Conservation (phyloP, 2,113 vertebrate genomes). For the Hydropotes inermis region DNA sequence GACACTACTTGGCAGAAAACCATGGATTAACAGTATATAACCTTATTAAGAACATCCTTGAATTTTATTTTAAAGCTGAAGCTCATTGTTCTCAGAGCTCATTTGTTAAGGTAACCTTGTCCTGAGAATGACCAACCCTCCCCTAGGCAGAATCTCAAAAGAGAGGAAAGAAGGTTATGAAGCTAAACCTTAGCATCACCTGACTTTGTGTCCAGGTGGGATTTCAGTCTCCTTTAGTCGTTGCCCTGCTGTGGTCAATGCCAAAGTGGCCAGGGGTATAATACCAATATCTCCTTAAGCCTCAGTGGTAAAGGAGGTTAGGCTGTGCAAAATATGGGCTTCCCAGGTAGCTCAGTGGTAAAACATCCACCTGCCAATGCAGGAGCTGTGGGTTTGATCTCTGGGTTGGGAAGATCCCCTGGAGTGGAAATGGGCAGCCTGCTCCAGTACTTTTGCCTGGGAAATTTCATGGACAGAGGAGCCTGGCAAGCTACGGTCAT, state of each 20-base stretch:
- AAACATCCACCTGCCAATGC: not conserved
- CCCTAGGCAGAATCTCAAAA: not conserved
- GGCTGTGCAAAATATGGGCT: not conserved
- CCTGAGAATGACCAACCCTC: not conserved
- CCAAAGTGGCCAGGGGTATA: not conserved
- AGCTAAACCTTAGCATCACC: not conserved
- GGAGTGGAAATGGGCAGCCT: not conserved
- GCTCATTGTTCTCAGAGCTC: not conserved
- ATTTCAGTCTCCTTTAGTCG: not conserved
- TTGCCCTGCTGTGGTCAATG: not conserved
- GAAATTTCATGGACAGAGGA: not conserved
- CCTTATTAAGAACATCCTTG: constrained; percentile 24
- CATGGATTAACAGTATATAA: not conserved
- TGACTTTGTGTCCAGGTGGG: not conserved
- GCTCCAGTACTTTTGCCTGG: not conserved
- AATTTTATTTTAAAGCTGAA: constrained; percentile 34
- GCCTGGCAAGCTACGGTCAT: not conserved
- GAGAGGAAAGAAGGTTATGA: not conserved
- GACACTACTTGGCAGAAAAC: not conserved
- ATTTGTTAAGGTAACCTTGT: not conserved
- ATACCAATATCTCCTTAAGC: not conserved
- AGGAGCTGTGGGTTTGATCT: not conserved
- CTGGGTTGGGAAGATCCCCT: not conserved
- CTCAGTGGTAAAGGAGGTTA: not conserved
- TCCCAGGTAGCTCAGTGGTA: not conserved